Evolutionary conservation across 2,797 vertebrate species (phyloP).

Genomic region (Eleutherodactylus coqui): DNA sequence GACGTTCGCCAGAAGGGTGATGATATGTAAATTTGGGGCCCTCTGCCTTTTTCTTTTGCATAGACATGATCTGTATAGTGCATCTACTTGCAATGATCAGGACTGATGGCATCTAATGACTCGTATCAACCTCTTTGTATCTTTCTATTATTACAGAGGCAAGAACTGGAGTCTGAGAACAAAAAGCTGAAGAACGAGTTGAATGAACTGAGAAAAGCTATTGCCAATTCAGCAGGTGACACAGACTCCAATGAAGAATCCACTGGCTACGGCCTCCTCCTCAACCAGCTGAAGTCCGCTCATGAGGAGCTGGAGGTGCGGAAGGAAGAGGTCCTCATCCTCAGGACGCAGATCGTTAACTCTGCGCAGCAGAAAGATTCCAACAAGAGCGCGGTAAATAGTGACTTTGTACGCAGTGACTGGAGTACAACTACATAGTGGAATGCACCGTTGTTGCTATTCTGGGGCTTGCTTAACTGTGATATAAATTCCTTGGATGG

Average conservation of each 20-base stretch:
- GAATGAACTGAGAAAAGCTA: slow-evolving; percentile 85
- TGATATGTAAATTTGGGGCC: background rate
- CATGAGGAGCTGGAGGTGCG: slow-evolving; percentile 93
- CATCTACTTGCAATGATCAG: background rate
- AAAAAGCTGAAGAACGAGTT: slow-evolving; percentile 95
- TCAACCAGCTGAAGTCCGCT: slow-evolving; percentile 87
- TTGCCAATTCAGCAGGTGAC: slow-evolving; percentile 75
- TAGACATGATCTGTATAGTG: background rate
- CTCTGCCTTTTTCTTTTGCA: background rate
- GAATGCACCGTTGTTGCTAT: too few relatives aligned
- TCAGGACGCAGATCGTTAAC: slow-evolving; percentile 89
- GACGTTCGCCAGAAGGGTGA: too few relatives aligned
- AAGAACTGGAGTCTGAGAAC: slow-evolving; percentile 94
- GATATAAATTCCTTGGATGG: too few relatives aligned
- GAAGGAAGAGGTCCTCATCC: slow-evolving; percentile 94
- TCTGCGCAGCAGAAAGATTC: slow-evolving; percentile 75
- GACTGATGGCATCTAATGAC: background rate
- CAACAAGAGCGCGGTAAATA: slow-evolving; percentile 69
- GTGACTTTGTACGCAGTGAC: background rate
- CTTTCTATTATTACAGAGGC: slow-evolving; percentile 78
- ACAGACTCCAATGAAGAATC: slow-evolving; percentile 68
- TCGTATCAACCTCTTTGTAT: background rate
- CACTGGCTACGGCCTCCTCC: slow-evolving; percentile 82
- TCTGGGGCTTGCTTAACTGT: too few relatives aligned
- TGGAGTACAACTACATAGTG: too few relatives aligned